A percentile compares a stretch with the other conserved stretches of the same genome.
Evolutionary conservation across 2,797 vertebrate species (phyloP).

Genomic region (Phataginus tricuspis): DNA sequence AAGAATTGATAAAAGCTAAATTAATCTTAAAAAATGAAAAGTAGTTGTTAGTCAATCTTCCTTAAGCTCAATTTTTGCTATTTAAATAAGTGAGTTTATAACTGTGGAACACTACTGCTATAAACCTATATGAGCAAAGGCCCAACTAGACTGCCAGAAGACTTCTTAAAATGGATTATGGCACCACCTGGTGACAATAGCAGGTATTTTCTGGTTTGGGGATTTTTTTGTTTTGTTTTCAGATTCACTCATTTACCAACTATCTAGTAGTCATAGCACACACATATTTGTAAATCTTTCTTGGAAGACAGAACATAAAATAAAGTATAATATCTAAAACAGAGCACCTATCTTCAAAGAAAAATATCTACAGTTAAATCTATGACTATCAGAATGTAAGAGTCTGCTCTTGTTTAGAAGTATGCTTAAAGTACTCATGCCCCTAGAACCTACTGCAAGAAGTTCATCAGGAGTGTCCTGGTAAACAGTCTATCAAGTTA

Average conservation of each 20-base stretch:
- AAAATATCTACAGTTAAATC: not conserved
- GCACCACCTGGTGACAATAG: slow-evolving; percentile 70
- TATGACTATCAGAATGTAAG: not conserved
- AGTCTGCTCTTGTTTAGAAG: not conserved
- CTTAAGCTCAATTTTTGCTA: not conserved
- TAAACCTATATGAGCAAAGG: not conserved
- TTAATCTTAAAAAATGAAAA: slow-evolving; percentile 5
- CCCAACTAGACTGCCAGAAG: not conserved
- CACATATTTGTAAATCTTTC: slow-evolving; percentile 31
- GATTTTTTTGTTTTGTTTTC: not conserved
- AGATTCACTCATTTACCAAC: not conserved
- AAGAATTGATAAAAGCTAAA: slow-evolving; percentile 13
- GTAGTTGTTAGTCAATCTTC: not conserved
- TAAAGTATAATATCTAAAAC: not conserved
- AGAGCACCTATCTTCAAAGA: not conserved
- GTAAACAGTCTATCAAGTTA: not conserved
- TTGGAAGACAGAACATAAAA: slow-evolving; percentile 43
- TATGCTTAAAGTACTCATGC: not conserved
- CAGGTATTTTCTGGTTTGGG: not conserved
- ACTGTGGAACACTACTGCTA: not conserved
- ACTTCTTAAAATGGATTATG: not conserved
- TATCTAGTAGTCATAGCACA: not conserved
- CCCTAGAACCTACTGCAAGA: not conserved
- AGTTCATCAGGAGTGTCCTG: not conserved
- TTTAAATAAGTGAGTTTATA: not conserved